Evolutionary conservation across 2,888 invertebrate genomes (phyloP), one percentile per base, ranked within the genome.

Genomic region (Lycia hirtaria): DNA sequence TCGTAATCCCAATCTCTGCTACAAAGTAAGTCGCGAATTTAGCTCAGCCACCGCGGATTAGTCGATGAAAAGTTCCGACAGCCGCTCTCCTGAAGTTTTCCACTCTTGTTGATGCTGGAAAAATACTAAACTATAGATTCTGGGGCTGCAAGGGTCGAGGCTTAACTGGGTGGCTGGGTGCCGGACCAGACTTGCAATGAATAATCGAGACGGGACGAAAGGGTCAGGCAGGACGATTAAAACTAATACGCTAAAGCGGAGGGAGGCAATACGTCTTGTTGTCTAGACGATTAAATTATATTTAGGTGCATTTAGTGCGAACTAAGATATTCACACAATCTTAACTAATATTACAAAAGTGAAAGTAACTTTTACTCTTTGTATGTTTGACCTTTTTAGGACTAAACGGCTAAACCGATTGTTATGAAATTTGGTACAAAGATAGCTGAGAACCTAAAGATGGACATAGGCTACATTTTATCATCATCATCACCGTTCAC

Each of bases 11-110:
- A 72, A 78, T 77, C 81, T 82, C 78, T 68, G 82, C 79, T 78
- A 85, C 87, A 83, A 83, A 87, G 86, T 90, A 88, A 85, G 89
- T 85, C 80, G 85, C 70, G 88, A 88, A 85, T 89, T 88, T 88
- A 87, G 80, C 83, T 81, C 78, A 75, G 76, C 78, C 76, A 77
- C 81, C 73, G 71, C 73, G 76, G 90, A 90, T 91, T 91, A 90
- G 85, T 78, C 76, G 76, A 75, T 80, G 84, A 80, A 81, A 90
- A 88, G 79, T 88, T 78, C 85, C 73, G 67, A 65, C 70, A 74
- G 72, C 62, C 77, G 68, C 69, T 64, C 77, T 64, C 59, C n/a
- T n/a, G 67, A 87, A 90, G 85, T 89, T 89, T 85, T 83, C 88
- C 87, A 84, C 88, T 86, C 82, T 80, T 85, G 85, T 85, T 85